These are phyloP conservation scores for Xiphorhynchus elegans DNA, from an alignment of 2,113 vertebrate species.

Conservation along the genomic window DNA sequence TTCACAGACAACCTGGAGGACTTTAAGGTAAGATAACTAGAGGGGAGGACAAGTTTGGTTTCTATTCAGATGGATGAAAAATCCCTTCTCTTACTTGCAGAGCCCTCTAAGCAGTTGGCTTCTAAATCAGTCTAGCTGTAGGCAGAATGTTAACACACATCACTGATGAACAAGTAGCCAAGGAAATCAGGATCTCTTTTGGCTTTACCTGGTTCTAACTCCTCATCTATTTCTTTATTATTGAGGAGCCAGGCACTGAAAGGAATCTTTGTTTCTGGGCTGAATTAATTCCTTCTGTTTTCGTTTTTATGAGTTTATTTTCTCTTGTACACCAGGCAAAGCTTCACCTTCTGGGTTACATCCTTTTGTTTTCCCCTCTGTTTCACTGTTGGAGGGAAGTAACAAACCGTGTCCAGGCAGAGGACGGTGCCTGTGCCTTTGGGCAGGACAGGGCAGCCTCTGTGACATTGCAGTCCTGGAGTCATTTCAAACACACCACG, in stretches of 20 bases:
- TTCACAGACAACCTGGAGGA: not conserved
- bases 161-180: not conserved
- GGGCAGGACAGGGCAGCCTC: not conserved
- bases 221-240: not conserved
- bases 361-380: not conserved
- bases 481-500: conserved; percentile 11
- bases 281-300: not conserved
- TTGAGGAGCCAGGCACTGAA: not conserved
- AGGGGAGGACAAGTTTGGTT: not conserved
- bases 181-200: not conserved
- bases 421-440: not conserved
- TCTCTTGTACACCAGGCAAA: not conserved
- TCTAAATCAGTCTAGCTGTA: not conserved
- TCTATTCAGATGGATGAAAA: not conserved
- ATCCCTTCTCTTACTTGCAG: not conserved
- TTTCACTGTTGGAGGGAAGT: not conserved
- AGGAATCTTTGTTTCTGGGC: not conserved
- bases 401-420: not conserved
- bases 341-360: not conserved
- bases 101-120: not conserved
- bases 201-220: not conserved
- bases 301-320: not conserved
- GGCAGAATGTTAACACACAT: not conserved
- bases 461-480: conserved; percentile 10
- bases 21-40: not conserved